Base-by-base conservation (phyloP, 2,797 vertebrate species). In the Sphenopsis melanotis region DNA sequence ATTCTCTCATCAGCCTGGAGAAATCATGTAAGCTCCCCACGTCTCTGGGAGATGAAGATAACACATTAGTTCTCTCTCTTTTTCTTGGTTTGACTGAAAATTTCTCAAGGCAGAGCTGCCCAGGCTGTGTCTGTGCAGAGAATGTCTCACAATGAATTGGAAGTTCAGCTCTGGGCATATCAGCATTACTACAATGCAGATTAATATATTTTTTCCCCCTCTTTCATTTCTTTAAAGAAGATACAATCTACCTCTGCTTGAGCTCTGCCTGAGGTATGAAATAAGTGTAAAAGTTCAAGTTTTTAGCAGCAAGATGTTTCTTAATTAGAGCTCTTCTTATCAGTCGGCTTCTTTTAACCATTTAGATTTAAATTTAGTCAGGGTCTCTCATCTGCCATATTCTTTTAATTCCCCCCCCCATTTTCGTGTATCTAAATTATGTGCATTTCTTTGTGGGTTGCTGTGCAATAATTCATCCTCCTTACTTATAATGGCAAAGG, bases 311-410 rank as follows among this genome's bases (percentile, higher is more conserved):
- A 69, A 86, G 63, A 83, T 83, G 32, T 75, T 84, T 81, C 85
- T 93, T 90, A 91, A 94, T 94, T 93, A 91, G 55, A 91, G 39
- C 42, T 83, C 12, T 36, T 80, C 68, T 94, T 95, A 90, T 93
- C 86, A 61, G 32, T 18, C 10, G 20, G 9, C 22, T 90, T 61
- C 64, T 78, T 91, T 74, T 83, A 88, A 66, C 46, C 32, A 47
- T 88, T 93, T 92, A 2, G 8, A 65, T 96, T 85, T 82, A 82
- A 83, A 80, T 90, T 44, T 52, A 47, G 32, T 83, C 79, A 70
- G 63, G 21, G 46, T 63, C 30, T 94, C 77, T 22, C 34, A 41
- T 34, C 59, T 39, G 36, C 36, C 37, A 52, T 37, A 63, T 10
- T 29, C 14, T 49, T 50, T 47, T 52, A 21, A 78, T 77, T 64